Evolutionary conservation across 2,888 invertebrate genomes (phyloP).

Genomic region (Latrodectus hesperus): DNA sequence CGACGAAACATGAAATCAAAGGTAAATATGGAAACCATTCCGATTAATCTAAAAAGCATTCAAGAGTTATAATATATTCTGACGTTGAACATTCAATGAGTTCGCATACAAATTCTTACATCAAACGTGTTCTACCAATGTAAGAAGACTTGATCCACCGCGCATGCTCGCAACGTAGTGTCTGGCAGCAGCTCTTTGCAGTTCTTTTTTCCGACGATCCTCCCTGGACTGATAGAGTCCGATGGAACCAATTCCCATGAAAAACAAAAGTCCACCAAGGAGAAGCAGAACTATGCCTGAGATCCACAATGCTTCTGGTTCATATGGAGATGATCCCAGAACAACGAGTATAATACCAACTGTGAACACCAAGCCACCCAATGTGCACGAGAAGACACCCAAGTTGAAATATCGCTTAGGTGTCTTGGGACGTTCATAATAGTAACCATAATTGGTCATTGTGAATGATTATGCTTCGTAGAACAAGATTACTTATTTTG

Average conservation of each 20-base stretch:
- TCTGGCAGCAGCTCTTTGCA: slow-evolving; percentile 69
- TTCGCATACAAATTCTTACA: too few species aligned
- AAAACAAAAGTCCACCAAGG: slow-evolving; percentile 70
- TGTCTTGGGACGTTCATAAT: slow-evolving; percentile 67
- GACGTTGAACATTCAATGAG: too few species aligned
- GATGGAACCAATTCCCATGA: slow-evolving; percentile 71
- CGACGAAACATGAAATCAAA: too few species aligned
- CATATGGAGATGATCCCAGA: slow-evolving; percentile 70
- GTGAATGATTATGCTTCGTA: background rate
- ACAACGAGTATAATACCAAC: slow-evolving; percentile 71
- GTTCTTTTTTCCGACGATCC: slow-evolving; percentile 70
- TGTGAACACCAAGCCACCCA: slow-evolving; percentile 71
- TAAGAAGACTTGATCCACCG: slow-evolving; percentile 59
- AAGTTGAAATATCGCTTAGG: slow-evolving; percentile 70
- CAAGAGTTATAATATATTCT: too few species aligned
- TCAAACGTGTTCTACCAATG: slow-evolving; percentile 48
- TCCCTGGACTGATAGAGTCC: slow-evolving; percentile 71
- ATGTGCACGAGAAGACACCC: slow-evolving; percentile 70
- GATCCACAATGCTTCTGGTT: slow-evolving; percentile 71
- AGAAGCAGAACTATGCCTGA: slow-evolving; percentile 70
- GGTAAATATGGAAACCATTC: too few species aligned
- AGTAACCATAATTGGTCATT: slow-evolving; percentile 64
- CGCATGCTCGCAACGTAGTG: slow-evolving; percentile 70
- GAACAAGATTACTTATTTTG: background rate
- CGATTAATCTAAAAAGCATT: too few species aligned